Base-by-base conservation (phyloP, 2,797 vertebrate species). In the Ptychobarbus kaznakovi region DNA sequence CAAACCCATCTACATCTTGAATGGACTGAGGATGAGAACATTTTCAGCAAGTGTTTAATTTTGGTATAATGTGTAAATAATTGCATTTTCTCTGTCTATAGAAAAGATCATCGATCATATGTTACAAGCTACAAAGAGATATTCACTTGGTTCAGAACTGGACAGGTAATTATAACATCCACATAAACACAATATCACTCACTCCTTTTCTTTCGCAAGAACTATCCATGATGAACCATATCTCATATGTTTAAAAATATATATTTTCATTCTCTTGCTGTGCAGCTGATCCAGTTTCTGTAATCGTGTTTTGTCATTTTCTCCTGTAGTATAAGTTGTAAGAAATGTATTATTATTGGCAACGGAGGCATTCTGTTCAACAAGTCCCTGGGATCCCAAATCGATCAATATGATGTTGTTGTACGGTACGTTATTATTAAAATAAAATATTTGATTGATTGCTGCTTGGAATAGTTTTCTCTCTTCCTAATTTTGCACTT, bases 321-420 rank as follows among this genome's bases (percentile, higher is more conserved):
- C 32, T 66, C 81, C 84, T 84, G 8, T 92, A 99, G 98, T 87
- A 93, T 97, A 90, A 94, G 86, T 93, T 99, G 98, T 94, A 97
- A 96, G 87, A 96, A 95, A 88, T 99, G 98, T 91, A 94, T 99
- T 89, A 97, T 99, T 22, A 96, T 99, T 77, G 98, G 98, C 81
- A 99, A 99, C 0, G 98, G 98, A 82, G 98, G 97, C 69, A 97
- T 99, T 90, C 95, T 99, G 82, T 96, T 94, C 91, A 99, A 99
- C 93, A 99, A 98, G 91, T 99, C 97, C 11, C 89, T 99, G 92
- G 98, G 98, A 20, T 93, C 97, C 87, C 96, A 95, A 87, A 99
- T 99, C 78, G 97, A 99, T 87, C 94, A 97, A 75, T 99, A 97
- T 42, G 97, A 99, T 88, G 95, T 99, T 65, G 96, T 99, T 81